Evolutionary conservation across 2,888 invertebrate species (phyloP), one percentile per base, ranked within the genome.

Genomic region (Dasypolia templi): DNA sequence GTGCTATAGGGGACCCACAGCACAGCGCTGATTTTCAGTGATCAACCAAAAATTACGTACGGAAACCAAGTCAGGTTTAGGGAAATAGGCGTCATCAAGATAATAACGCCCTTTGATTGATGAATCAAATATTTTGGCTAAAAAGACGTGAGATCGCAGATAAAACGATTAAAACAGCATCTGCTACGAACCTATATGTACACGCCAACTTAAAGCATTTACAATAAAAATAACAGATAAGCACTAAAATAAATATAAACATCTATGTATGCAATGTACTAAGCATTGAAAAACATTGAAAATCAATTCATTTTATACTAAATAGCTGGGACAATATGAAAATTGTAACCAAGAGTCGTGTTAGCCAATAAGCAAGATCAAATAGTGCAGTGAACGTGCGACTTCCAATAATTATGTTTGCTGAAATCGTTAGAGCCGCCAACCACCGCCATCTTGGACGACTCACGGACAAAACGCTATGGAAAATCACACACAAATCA

Each of bases 391-490:
- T 88, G 91, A 90, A 94, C 92, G 95, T 95, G 95, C 90, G 95
- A 95, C 95, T 94, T 94, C 91, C 94, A 94, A 95, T 95, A 95
- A 96, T 96, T 94, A 94, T 95, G 94, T 96, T 95, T 96, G 93
- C 93, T 86, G 90, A 92, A 93, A 92, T 89, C 87, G 94, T 96
- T 96, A 95, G 94, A 91, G 83, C 83, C 79, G 64, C 67, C 77
- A 81, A 29, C 73, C 67, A 72, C 90, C 85, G 93, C 94, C 94
- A 94, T 94, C 92, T 94, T 94, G 91, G 65, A 53, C 67, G 71
- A 69, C 79, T 83, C 88, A 87, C 77, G 87, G 84, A 87, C 87
- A 88, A 82, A 83, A 83, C 79, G 75, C 85, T 83, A 83, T 90
- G 90, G 90, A 91, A 91, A 91, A 91, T 90, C 88, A 91, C 91